A percentile compares a stretch with the other conserved stretches of the same genome.
Evolutionary conservation across 2,113 vertebrate species (phyloP).

Genomic region (Cottus gobio): DNA sequence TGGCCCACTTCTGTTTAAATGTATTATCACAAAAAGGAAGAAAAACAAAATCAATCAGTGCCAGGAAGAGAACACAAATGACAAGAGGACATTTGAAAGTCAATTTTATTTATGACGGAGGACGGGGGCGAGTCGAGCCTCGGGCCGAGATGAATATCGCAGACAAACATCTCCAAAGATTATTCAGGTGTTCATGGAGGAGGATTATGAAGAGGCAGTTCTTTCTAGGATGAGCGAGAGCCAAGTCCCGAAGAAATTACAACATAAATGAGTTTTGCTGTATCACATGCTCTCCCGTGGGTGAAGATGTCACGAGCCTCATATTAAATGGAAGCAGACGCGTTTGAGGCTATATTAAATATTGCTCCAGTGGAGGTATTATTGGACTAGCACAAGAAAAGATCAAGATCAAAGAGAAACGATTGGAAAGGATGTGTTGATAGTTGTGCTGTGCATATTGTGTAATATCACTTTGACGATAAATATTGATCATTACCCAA

Average conservation of each 20-base stretch:
- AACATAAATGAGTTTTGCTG: slow-evolving; percentile 17
- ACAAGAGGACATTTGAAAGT: slow-evolving; percentile 66
- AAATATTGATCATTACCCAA: slow-evolving; percentile 11
- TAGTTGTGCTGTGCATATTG: slow-evolving; percentile 12
- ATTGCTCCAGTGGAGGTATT: slow-evolving; percentile 26
- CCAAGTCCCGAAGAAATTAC: slow-evolving; percentile 12
- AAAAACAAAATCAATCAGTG: slow-evolving; percentile 41
- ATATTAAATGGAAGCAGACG: slow-evolving; percentile 39
- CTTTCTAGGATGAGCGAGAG: slow-evolving; percentile 56
- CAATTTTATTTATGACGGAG: slow-evolving; percentile 47
- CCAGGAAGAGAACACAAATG: slow-evolving; percentile 26
- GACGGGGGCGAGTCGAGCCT: slow-evolving; percentile 22
- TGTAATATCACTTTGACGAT: neutral
- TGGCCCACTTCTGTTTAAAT: slow-evolving; percentile 24
- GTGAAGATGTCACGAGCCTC: slow-evolving; percentile 33
- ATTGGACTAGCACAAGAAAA: slow-evolving; percentile 10
- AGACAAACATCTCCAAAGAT: slow-evolving; percentile 49
- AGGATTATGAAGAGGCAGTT: slow-evolving; percentile 47
- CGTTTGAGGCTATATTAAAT: slow-evolving; percentile 43
- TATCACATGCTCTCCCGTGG: slow-evolving; percentile 34
- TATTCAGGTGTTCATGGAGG: slow-evolving; percentile 59
- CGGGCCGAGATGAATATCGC: slow-evolving; percentile 46
- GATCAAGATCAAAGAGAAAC: slow-evolving; percentile 11
- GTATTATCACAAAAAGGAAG: slow-evolving; percentile 29
- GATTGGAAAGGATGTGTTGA: slow-evolving; percentile 1